phyloP scores from a whole-genome alignment of 2,888 invertebrate genomes.

The Spodoptera picta region DNA sequence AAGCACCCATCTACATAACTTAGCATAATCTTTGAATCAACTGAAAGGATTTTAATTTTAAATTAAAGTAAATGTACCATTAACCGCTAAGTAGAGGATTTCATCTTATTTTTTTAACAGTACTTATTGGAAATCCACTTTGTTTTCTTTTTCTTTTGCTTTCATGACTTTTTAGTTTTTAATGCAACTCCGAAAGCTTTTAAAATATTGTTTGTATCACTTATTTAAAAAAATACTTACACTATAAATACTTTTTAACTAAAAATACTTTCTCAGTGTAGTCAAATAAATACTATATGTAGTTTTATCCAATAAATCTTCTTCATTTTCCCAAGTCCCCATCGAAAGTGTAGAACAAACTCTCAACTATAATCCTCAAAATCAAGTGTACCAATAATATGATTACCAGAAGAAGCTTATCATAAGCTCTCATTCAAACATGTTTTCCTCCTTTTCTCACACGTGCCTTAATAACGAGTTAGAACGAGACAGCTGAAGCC shows the following conservation, averaged over 20 bases:
- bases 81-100: conserved; percentile 61
- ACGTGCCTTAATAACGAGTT: background rate
- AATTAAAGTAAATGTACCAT: conserved; percentile 74
- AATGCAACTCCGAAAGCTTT: too few species aligned
- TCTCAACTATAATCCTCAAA: background rate
- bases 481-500: conserved; percentile 28
- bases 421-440: conserved; percentile 11
- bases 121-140: conserved; percentile 37
- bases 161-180: conserved; percentile 1
- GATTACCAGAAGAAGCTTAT: conserved; percentile 9
- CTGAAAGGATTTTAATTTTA: conserved; percentile 83
- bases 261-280: too few species aligned
- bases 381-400: conserved; percentile 9
- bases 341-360: background rate
- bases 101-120: conserved; percentile 50
- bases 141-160: conserved; percentile 13
- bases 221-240: too few species aligned
- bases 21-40: conserved; percentile 83
- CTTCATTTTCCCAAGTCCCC: too few species aligned
- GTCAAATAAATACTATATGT: too few species aligned
- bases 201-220: too few species aligned
- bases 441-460: background rate
- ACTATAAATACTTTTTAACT: too few species aligned
- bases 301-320: too few species aligned
- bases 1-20: conserved; percentile 81